Conservation (phyloP, 1,140 invertebrate genomes). For the Drosophila sulfurigaster region DNA sequence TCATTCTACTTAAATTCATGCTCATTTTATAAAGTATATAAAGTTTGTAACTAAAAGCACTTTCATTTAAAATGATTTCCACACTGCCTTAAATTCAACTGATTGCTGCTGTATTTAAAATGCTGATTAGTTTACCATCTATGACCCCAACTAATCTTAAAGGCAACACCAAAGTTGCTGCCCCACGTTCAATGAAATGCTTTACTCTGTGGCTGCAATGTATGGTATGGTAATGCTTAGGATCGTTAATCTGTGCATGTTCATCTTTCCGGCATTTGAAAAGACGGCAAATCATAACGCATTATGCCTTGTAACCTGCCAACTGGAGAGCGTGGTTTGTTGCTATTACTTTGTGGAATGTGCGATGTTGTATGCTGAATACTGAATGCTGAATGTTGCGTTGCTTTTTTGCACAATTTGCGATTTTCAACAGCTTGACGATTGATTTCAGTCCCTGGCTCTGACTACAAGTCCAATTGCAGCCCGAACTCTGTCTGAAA, state of each 20-base stretch:
- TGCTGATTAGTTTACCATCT: not conserved
- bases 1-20: too few relatives aligned
- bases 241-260: conserved; percentile 53
- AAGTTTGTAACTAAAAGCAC: too few relatives aligned
- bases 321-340: conserved; percentile 7
- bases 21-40: too few relatives aligned
- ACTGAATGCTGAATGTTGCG: conserved; percentile 44
- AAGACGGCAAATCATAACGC: conserved; percentile 74
- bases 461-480: not conserved
- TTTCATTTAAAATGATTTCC: not conserved
- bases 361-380: conserved; percentile 7
- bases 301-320: conserved; percentile 56
- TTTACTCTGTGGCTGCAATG: not conserved
- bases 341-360: conserved; percentile 17
- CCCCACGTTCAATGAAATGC: not conserved
- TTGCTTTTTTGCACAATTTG: conserved; percentile 74
- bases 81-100: not conserved
- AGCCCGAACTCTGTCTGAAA: not conserved
- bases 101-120: not conserved
- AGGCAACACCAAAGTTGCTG: not conserved
- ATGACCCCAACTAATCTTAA: not conserved
- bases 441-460: conserved; percentile 69
- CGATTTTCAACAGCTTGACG: conserved; percentile 77
- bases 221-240: conserved; percentile 24
- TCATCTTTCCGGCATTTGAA: conserved; percentile 77